Evolutionary conservation across 2,113 vertebrate species (phyloP).

Genomic region (Eupsittula cactorum): DNA sequence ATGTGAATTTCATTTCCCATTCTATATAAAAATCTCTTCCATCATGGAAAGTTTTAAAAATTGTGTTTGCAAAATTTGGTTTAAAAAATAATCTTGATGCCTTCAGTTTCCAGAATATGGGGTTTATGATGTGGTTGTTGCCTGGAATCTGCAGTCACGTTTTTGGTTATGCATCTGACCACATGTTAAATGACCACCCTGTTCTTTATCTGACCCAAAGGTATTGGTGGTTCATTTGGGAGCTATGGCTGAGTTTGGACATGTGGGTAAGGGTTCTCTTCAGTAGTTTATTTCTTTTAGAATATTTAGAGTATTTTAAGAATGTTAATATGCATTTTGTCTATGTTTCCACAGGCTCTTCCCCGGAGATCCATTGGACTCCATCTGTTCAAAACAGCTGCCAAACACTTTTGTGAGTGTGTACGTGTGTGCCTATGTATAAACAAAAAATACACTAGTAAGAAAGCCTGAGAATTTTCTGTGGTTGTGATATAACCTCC

Average conservation of each 20-base stretch:
- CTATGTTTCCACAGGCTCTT: conserved; percentile 7
- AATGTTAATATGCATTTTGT: not conserved
- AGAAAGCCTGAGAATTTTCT: not conserved
- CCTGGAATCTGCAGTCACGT: not conserved
- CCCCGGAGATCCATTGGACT: not conserved
- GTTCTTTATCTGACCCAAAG: not conserved
- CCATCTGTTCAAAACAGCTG: conserved; percentile 52
- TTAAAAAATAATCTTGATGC: not conserved
- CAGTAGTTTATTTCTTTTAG: conserved; percentile 18
- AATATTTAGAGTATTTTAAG: conserved; percentile 23
- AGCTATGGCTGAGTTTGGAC: not conserved
- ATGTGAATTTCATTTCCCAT: not conserved
- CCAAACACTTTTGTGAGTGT: not conserved
- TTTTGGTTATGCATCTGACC: not conserved
- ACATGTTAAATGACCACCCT: not conserved
- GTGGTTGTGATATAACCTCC: not conserved
- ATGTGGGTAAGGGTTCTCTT: not conserved
- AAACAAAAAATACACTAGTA: not conserved
- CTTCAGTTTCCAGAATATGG: not conserved
- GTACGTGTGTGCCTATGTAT: not conserved
- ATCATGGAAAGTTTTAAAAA: not conserved
- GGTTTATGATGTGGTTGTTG: not conserved
- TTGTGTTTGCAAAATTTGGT: not conserved
- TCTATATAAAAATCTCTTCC: not conserved
- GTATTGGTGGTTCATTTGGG: not conserved